These are phyloP conservation scores for Phalacrocorax aristotelis DNA, from an alignment of 2,113 vertebrate species.

Conservation along the genomic window DNA sequence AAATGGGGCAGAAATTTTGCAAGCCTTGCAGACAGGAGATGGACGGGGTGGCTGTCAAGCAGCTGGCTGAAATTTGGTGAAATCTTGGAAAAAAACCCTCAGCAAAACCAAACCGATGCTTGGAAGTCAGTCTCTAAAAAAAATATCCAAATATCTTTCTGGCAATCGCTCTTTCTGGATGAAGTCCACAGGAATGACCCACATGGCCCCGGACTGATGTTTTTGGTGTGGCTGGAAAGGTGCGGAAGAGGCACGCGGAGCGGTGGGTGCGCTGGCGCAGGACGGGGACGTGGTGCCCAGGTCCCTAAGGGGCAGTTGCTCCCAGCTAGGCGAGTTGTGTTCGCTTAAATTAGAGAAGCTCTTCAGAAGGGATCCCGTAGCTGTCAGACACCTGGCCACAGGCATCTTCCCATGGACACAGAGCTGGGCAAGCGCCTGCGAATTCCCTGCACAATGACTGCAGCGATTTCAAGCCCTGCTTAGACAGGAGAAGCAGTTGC, in stretches of 20 bases:
- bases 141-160: neutral
- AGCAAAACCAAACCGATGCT: neutral
- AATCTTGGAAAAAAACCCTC: neutral
- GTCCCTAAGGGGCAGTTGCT: neutral
- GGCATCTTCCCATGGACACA: neutral
- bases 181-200: neutral
- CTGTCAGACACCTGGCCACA: rapidly evolving
- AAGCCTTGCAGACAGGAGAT: neutral
- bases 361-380: neutral
- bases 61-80: neutral
- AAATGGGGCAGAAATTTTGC: neutral
- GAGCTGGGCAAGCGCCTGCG: neutral
- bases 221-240: neutral
- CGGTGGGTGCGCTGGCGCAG: neutral
- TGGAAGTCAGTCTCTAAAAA: neutral
- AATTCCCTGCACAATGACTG: neutral
- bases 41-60: neutral
- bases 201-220: rapidly evolving
- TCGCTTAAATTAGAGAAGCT: neutral
- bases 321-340: neutral
- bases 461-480: conserved; percentile 14
- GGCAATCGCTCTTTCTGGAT: neutral
- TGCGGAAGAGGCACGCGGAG: rapidly evolving
- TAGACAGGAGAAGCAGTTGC: conserved; percentile 7
- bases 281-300: neutral